Base-by-base conservation (phyloP, 1,140 invertebrate genomes). In the Cherax quadricarinatus region DNA sequence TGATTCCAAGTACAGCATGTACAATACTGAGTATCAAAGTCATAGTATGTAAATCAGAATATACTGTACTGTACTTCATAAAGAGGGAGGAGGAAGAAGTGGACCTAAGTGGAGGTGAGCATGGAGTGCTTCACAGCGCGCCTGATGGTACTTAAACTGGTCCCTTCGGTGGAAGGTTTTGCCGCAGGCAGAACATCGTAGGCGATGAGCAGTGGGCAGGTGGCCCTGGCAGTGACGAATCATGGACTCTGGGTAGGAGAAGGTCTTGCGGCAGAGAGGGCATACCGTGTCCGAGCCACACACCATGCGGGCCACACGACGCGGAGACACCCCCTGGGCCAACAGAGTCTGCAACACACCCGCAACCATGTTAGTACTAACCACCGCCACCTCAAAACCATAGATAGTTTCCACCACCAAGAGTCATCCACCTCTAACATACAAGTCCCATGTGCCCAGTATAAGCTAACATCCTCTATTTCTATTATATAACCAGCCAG, bases 231-330 rank as follows among this genome's bases (percentile, higher is more conserved):
- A 93, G 87, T 89, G 92, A 79, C 86, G 86, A 66, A 89, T 93
- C 92, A 93, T 93, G 86, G 92, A 93, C 92, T 93, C 92, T 66
- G 92, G 92, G 87, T 86, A 93, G 86, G 92, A 88, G 86, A 93
- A 93, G 78, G 87, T 85, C 81, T 93, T 93, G 86, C 86, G 81
- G 83, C 92, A 93, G 60, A 93, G 87, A 51, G 92, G 92, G 83
- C 86, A 93, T 70, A 93, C 87, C 81, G 92, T 93, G 87, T 93
- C 92, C 30, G 81, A 85, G 82, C 92, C 87, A 79, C 83, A 89
- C 73, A 93, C 79, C 82, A 85, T 41, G 49, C 92, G 86, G 79
- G 92, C 87, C 75, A 93, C 92, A 48, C 92, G 92, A 80, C 92
- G 86, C 53, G 92, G 92, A 62, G 86, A 88, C 80, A 93, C 82